Evolutionary conservation across 2,888 invertebrate genomes (phyloP), one percentile per base, ranked within the genome.

Genomic region (Galeopsomyia nigrocyanea): DNA sequence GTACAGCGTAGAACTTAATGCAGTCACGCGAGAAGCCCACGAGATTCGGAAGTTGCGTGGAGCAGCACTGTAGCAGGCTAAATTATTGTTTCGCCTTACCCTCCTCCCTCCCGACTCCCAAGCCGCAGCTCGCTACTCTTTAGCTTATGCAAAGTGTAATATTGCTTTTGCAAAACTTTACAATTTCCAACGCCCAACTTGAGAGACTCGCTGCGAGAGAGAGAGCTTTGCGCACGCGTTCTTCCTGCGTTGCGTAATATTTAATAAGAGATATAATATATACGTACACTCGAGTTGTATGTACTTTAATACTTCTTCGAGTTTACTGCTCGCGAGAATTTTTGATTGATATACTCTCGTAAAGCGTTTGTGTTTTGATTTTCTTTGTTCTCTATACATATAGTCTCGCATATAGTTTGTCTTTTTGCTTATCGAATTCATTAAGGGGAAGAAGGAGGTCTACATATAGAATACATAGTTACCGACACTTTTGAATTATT

Each of bases 81-180:
- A 64, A 74, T 74, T 68, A 71, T 74, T 71, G 70, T 68, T 64
- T 39, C 70, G 26, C 5, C 26, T 26, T 5, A 26, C 5, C 26
- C 5, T 26, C n/a, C n/a, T n/a, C n/a, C n/a, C n/a, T n/a, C n/a
- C n/a, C 31, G 7, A 7, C 31, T 3, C 39, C 10, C 39, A 39
- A 10, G 39, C 39, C 50, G 49, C 26, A 55, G 62, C 19, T 5
- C 26, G 26, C 26, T 26, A 26, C 5, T 26, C 68, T 65, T 61
- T 64, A 10, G 56, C 49, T 50, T 17, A 19, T 14, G 50, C 58
- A 58, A 66, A 70, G 73, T 66, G 57, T 56, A 73, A 73, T 70
- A 69, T 70, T 66, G 66, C 65, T 66, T 66, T 73, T 19, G 60
- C 10, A 49, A 74, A 68, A 71, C 60, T 74, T 74, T 22, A 21